Conservation (phyloP, 2,797 vertebrate genomes). For the Leuciscus waleckii region DNA sequence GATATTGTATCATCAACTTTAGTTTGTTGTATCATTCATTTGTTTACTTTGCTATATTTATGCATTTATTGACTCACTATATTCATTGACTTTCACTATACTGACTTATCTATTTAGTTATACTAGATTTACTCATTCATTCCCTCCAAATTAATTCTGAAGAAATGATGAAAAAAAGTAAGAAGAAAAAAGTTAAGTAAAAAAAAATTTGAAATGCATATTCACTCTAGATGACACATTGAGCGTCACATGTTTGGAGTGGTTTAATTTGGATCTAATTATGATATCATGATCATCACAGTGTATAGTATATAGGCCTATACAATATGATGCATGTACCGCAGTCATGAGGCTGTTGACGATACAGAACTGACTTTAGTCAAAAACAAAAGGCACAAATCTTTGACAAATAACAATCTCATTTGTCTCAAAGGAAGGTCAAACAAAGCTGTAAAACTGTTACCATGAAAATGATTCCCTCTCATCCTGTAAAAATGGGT, state of each 20-base stretch:
- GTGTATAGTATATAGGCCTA: too few relatives aligned
- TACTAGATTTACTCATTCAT: too few relatives aligned
- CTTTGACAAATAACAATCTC: neutral
- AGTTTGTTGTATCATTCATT: neutral
- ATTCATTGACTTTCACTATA: too few relatives aligned
- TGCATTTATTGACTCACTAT: too few relatives aligned
- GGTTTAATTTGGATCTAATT: neutral
- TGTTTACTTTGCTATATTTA: too few relatives aligned
- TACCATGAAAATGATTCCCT: neutral
- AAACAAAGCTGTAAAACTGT: conserved; percentile 8
- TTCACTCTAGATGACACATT: neutral
- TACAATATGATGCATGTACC: neutral
- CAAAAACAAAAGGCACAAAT: neutral
- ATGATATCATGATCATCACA: neutral
- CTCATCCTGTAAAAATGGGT: conserved; percentile 11
- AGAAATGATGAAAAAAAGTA: neutral
- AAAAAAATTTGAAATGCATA: neutral
- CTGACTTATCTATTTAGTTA: too few relatives aligned
- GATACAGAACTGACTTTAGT: neutral
- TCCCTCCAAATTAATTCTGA: too few relatives aligned
- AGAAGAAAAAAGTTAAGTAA: neutral
- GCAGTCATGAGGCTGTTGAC: too few relatives aligned
- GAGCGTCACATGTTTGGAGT: neutral
- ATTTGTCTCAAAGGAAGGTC: neutral
- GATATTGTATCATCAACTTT: neutral